A percentile compares a stretch with the other conserved stretches of the same genome.
Evolutionary conservation across 2,888 invertebrate genomes (phyloP).

Genomic region (Dastarcus helophoroides): DNA sequence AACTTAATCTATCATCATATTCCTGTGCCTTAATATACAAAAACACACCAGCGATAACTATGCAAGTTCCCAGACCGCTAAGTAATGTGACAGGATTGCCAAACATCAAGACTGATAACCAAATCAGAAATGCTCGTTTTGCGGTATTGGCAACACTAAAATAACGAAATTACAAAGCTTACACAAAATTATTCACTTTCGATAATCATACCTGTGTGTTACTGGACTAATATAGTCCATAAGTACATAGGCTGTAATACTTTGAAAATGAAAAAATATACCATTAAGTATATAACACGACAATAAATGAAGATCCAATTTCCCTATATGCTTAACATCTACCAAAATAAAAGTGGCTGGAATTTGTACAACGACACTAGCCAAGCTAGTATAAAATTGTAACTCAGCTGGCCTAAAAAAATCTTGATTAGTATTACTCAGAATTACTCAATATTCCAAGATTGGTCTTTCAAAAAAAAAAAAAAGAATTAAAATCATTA

Average conservation of each 20-base stretch:
- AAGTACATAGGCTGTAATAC: slow-evolving; percentile 65
- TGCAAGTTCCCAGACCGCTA: slow-evolving; percentile 58
- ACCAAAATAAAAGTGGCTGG: slow-evolving; percentile 57
- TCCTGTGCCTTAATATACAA: slow-evolving; percentile 62
- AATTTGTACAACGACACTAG: slow-evolving; percentile 60
- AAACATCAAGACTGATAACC: slow-evolving; percentile 63
- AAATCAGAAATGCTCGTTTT: slow-evolving; percentile 66
- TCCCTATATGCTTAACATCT: slow-evolving; percentile 44
- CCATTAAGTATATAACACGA: slow-evolving; percentile 56
- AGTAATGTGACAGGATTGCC: slow-evolving; percentile 62
- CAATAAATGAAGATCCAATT: slow-evolving; percentile 40
- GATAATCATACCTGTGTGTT: slow-evolving; percentile 53
- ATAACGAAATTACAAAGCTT: slow-evolving; percentile 12
- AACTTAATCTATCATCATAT: slow-evolving; percentile 38
- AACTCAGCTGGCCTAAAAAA: slow-evolving; percentile 58
- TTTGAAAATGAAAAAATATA: slow-evolving; percentile 68
- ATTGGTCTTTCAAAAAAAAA: too few relatives aligned
- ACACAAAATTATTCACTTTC: slow-evolving; percentile 1
- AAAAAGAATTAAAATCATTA: too few relatives aligned
- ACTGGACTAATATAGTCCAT: slow-evolving; percentile 73
- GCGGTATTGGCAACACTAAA: slow-evolving; percentile 68
- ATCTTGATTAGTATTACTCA: background rate
- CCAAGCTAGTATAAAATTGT: slow-evolving; percentile 67
- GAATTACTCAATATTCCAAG: too few relatives aligned
- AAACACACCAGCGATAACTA: slow-evolving; percentile 61